phyloP scores from a whole-genome alignment of 2,888 invertebrate genomes.

The Yponomeuta malinellus region DNA sequence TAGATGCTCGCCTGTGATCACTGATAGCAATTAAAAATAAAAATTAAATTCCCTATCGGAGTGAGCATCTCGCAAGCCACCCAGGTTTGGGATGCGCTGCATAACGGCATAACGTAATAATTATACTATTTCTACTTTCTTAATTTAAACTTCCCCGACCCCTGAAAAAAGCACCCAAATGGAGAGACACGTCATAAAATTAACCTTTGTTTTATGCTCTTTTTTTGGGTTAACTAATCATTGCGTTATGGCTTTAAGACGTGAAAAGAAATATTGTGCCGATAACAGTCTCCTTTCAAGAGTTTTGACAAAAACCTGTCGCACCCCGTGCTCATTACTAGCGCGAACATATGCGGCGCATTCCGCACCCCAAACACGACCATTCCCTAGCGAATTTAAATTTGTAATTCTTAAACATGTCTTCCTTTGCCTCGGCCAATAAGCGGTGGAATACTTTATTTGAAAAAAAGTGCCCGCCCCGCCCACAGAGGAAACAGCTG shows the following conservation, averaged over 20 bases:
- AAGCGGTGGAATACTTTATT: constrained; percentile 55
- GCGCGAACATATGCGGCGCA: constrained; percentile 63
- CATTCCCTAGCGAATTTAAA: constrained; percentile 69
- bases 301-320: neutral
- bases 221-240: neutral
- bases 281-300: constrained; percentile 16
- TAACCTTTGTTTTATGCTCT: neutral
- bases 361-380: constrained; percentile 58
- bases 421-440: constrained; percentile 56
- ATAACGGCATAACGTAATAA: neutral
- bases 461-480: constrained; percentile 57
- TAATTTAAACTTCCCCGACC: neutral
- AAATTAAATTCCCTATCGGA: constrained; percentile 47
- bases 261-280: neutral
- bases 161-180: neutral
- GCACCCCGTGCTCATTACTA: constrained; percentile 38
- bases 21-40: constrained; percentile 63
- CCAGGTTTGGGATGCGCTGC: constrained; percentile 34
- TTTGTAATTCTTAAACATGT: constrained; percentile 58
- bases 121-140: constrained; percentile 4
- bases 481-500: constrained; percentile 71
- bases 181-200: neutral
- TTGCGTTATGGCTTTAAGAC: neutral
- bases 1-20: constrained; percentile 52
- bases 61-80: constrained; percentile 51